These are phyloP conservation scores for Chrysolina haemoptera DNA, from an alignment of 2,888 invertebrate species.

Conservation along the genomic window DNA sequence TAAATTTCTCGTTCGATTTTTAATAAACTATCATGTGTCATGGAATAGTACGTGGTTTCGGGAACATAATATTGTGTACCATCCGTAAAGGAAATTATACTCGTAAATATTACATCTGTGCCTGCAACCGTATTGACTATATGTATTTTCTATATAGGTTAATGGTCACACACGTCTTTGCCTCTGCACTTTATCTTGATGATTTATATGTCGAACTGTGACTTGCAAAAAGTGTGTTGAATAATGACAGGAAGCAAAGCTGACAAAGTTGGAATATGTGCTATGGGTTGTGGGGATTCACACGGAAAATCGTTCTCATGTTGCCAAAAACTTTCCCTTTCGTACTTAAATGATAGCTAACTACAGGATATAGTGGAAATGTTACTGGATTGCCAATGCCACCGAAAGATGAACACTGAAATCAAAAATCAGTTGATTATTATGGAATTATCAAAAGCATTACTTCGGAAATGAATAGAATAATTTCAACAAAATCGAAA, in stretches of 20 bases:
- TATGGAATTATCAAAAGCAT: too few relatives aligned
- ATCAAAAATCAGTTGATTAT: too few relatives aligned
- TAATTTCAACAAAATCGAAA: too few relatives aligned
- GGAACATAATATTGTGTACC: slow-evolving; percentile 41
- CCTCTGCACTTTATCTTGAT: slow-evolving; percentile 38
- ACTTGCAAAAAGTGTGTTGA: slow-evolving; percentile 30
- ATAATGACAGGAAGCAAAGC: slow-evolving; percentile 16
- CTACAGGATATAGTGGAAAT: too few relatives aligned
- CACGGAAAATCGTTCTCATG: slow-evolving; percentile 16
- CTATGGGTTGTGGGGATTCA: slow-evolving; percentile 4
- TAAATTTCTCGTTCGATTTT: slow-evolving; percentile 38
- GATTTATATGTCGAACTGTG: slow-evolving; percentile 43
- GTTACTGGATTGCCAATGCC: too few relatives aligned
- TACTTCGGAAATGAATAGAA: too few relatives aligned
- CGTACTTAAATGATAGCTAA: too few relatives aligned
- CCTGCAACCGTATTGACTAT: slow-evolving; percentile 47
- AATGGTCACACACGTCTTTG: slow-evolving; percentile 41
- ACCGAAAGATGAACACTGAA: too few relatives aligned
- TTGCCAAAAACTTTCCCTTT: too few relatives aligned
- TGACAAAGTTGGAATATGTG: slow-evolving; percentile 20
- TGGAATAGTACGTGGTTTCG: slow-evolving; percentile 31
- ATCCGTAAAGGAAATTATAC: slow-evolving; percentile 49
- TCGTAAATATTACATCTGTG: slow-evolving; percentile 50
- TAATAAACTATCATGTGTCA: slow-evolving; percentile 40
- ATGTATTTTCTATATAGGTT: slow-evolving; percentile 46